Evolutionary conservation across 2,888 invertebrate species (phyloP).

Genomic region (Himalopsyche kuldschensis): DNA sequence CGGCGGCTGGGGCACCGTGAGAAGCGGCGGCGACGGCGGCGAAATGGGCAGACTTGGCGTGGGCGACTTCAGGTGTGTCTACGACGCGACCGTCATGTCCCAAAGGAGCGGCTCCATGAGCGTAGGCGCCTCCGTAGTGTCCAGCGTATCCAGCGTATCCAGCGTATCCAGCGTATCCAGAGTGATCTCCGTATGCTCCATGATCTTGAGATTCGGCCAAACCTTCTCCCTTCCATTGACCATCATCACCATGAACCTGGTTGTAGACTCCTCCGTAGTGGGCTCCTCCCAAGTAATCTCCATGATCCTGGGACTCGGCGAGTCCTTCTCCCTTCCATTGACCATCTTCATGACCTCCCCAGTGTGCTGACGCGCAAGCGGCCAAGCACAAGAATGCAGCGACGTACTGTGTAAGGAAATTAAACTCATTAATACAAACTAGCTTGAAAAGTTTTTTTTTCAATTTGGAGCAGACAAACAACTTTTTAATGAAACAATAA

Average conservation of each 20-base stretch:
- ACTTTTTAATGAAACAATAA: too few species aligned
- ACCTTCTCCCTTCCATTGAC: constrained; percentile 21
- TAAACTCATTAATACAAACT: too few species aligned
- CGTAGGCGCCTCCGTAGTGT: constrained; percentile 48
- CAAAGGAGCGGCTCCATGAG: constrained; percentile 2
- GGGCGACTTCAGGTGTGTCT: constrained; percentile 65
- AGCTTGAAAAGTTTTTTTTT: too few species aligned
- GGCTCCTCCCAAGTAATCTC: constrained; percentile 4
- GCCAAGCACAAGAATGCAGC: constrained; percentile 26
- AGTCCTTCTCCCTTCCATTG: constrained; percentile 21
- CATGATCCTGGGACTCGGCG: constrained; percentile 24
- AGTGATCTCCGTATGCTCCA: neutral
- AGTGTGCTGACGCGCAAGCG: constrained; percentile 20
- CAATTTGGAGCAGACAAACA: too few species aligned
- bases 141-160: constrained; percentile 57
- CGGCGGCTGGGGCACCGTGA: constrained; percentile 53
- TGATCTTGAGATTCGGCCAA: constrained; percentile 6
- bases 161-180: constrained; percentile 45
- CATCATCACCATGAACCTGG: constrained; percentile 7
- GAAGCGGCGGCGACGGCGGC: constrained; percentile 64
- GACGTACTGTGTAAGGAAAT: constrained; percentile 12
- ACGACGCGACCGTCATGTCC: constrained; percentile 48
- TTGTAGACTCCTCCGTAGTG: neutral
- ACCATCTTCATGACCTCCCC: constrained; percentile 5
- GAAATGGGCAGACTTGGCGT: constrained; percentile 56